Base-by-base conservation (phyloP, 2,113 vertebrate species). In the Ctenodactylus gundi region DNA sequence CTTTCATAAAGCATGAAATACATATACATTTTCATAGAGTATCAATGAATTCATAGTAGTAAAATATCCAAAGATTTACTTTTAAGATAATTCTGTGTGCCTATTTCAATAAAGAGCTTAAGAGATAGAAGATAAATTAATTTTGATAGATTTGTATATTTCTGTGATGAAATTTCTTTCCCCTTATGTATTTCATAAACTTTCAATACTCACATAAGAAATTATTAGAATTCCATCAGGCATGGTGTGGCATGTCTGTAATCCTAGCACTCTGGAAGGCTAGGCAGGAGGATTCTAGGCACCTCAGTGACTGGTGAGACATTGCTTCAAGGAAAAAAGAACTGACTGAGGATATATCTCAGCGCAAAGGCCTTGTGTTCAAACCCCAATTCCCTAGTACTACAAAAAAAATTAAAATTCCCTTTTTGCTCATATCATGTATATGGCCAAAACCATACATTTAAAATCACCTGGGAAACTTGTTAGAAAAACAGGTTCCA, bases 51-150 rank as follows among this genome's bases (percentile, higher is more conserved):
- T 49, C 84, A n/a, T 36, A 93, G 80, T 31, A 67, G 17, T 27
- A 65, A 93, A 83, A 84, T 21, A 90, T n/a, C 25, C 72, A 95
- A 53, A 84, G 55, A 58, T 53, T 10, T 81, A 53, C 58, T 91
- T 90, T 92, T 83, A 36, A 13, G 73, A 20, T 75, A 81, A 93
- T 86, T 92, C 87, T 36, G 80, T 81, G 64, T 3, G 41, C 21
- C 49, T 60, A 73, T 86, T 95, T 90, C 68, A 93, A 75, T 41
- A 62, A 62, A 85, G 51, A 53, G 68, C 34, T 96, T 44, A 92
- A 9, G 25, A 85, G 29, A 93, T 62, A 36, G 53, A 91, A 96
- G 80, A 85, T 57, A 15, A 94, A 31, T 2, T 78, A 44, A 62
- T 62, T 77, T 87, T 82, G 36, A 65, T 65, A 55, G 10, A 11